phyloP scores from a whole-genome alignment of 2,797 vertebrate species.

The Aeoliscus strigatus region DNA sequence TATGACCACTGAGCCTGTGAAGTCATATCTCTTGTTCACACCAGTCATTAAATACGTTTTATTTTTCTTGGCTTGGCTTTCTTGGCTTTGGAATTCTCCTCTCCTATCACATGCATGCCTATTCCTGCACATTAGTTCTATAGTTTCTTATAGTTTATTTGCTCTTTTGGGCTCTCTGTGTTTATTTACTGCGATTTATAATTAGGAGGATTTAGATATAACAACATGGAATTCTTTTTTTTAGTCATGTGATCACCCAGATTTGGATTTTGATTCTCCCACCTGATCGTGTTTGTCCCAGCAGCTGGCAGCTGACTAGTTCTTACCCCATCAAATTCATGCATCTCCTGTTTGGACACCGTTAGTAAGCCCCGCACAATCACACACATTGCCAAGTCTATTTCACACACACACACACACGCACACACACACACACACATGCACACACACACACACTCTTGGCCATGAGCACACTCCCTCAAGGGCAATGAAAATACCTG shows the following conservation, averaged over 20 bases:
- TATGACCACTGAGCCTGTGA: too few relatives aligned
- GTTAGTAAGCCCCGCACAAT: constrained; percentile 32
- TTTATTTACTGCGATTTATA: too few relatives aligned
- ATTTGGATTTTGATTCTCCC: constrained; percentile 37
- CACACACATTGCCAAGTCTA: constrained; percentile 10
- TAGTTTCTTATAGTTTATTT: too few relatives aligned
- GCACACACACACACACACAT: constrained; percentile 34
- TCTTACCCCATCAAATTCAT: constrained; percentile 59
- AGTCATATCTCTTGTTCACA: too few relatives aligned
- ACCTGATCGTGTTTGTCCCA: constrained; percentile 47
- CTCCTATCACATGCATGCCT: too few relatives aligned
- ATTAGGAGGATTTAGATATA: too few relatives aligned
- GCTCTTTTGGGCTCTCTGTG: too few relatives aligned
- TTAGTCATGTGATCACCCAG: not conserved
- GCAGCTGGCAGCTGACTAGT: constrained; percentile 14
- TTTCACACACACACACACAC: constrained; percentile 7
- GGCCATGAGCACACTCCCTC: constrained; percentile 59
- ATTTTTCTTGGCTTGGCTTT: too few relatives aligned
- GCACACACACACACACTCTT: constrained; percentile 23
- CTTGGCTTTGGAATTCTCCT: too few relatives aligned
- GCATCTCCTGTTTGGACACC: constrained; percentile 69
- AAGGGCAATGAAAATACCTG: constrained; percentile 54
- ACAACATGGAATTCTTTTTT: too few relatives aligned
- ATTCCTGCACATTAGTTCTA: too few relatives aligned
- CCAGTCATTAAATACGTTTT: too few relatives aligned